Evolutionary conservation across 2,113 vertebrate species (phyloP), one percentile per base, ranked within the genome.

Genomic region (Cyanoderma ruficeps): DNA sequence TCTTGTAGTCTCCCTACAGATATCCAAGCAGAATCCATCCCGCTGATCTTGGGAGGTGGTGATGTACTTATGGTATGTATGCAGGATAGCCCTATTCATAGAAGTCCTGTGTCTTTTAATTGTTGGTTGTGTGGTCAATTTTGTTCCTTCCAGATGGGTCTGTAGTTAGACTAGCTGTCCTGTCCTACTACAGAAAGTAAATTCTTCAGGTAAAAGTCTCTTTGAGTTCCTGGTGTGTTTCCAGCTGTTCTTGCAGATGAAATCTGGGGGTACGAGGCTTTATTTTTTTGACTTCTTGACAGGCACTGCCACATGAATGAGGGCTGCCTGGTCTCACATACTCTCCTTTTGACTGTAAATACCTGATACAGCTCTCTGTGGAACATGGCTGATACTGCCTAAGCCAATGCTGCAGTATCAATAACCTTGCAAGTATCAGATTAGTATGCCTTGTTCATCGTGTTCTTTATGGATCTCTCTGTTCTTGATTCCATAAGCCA

Each of bases 1-100:
- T 96, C 10, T 24, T 92, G 15, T 90, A 99, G 99, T 63, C 98
- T 99, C 18, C 99, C 99, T 24, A 99, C 99, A 21, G 99, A 99
- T 97, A 99, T 99, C 95, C 99, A 99, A 95, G 98, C 99, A 37
- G 99, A 99, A 91, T 99, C 99, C 8, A 98, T 99, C 63, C 99
- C 99, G 0, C 52, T 99, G 80, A 99, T 99, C 87, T 98, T 99
- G 7, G 99, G 99, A 94, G 99, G 99, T 87, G 99, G 99, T 57
- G 99, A 99, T 88, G 99, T 99, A 2, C 99, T 99, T 3, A 99
- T 99, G 99, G 99, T 99, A 96, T 55, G 99, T 99, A 90, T 89
- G 96, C 78, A 79, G 37, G 6, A 30, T 37, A 64, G 27, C 13
- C 15, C 13, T 75, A 0, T 55, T 87, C 15, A 7, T 68, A 60